Conservation (phyloP, 1,140 invertebrate species). For the Zaprionus tsacasi region DNA sequence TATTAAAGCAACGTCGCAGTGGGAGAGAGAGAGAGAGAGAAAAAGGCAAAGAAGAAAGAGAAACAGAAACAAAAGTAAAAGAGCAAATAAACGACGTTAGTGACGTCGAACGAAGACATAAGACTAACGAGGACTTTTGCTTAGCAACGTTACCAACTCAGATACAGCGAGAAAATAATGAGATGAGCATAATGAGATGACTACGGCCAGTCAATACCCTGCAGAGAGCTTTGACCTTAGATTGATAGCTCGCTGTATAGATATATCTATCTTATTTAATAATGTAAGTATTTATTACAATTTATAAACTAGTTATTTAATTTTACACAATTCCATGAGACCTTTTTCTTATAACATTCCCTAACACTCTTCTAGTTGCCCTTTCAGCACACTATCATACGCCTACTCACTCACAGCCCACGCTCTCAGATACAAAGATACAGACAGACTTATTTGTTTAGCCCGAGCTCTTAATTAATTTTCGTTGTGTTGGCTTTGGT, state of each 20-base stretch:
- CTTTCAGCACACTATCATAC: slow-evolving; percentile 10
- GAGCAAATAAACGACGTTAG: slow-evolving; percentile 25
- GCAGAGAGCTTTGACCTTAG: neutral
- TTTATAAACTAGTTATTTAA: too few relatives aligned
- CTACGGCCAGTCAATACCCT: neutral
- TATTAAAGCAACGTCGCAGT: slow-evolving; percentile 65
- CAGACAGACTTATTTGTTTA: slow-evolving; percentile 9
- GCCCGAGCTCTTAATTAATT: slow-evolving; percentile 69
- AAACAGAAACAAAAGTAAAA: slow-evolving; percentile 33
- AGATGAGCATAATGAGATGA: neutral
- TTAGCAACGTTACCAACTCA: slow-evolving; percentile 3
- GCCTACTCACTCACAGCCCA: neutral
- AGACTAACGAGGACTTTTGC: slow-evolving; percentile 14
- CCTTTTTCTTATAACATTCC: neutral
- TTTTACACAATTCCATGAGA: neutral
- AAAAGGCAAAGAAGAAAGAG: slow-evolving; percentile 31
- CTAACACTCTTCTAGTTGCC: neutral
- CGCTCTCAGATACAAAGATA: slow-evolving; percentile 2
- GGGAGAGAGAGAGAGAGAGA: slow-evolving; percentile 17
- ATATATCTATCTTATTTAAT: too few relatives aligned
- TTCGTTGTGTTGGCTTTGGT: slow-evolving; percentile 49
- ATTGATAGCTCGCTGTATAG: neutral
- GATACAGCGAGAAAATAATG: neutral
- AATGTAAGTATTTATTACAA: too few relatives aligned
- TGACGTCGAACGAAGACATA: slow-evolving; percentile 14